These are phyloP conservation scores for Hirtodrosophila trivittata DNA, from an alignment of 2,888 invertebrate species.

Conservation along the genomic window DNA sequence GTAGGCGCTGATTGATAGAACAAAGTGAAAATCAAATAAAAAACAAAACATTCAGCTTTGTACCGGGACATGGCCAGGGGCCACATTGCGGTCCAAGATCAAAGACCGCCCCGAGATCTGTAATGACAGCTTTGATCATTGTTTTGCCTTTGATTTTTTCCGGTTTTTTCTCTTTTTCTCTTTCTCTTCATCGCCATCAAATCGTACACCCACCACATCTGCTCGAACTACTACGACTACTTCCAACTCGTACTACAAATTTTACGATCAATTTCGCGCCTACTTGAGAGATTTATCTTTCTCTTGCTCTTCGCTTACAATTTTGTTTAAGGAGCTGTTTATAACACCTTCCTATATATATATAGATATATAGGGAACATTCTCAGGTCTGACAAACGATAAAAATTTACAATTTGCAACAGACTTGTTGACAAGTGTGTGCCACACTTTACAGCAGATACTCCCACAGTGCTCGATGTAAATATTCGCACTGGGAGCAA, in stretches of 20 bases:
- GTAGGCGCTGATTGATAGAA: constrained; percentile 80
- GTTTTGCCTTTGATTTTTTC: constrained; percentile 80
- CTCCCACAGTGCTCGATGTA: no score
- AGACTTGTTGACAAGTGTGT: no score
- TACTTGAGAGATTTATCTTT: constrained; percentile 57
- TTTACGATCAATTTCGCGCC: constrained; percentile 75
- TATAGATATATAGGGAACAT: not conserved
- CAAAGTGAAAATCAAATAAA: constrained; percentile 80
- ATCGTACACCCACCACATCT: not conserved
- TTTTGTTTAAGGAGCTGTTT: constrained; percentile 22
- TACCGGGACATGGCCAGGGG: constrained; percentile 32
- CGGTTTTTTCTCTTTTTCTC: constrained; percentile 51
- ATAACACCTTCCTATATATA: constrained; percentile 23
- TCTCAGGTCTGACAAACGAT: constrained; percentile 11
- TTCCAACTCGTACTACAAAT: constrained; percentile 21
- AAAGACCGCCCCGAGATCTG: constrained; percentile 80
- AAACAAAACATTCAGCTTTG: constrained; percentile 74
- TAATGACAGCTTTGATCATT: constrained; percentile 80
- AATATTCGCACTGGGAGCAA: no score
- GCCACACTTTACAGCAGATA: no score
- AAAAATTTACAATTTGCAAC: not conserved
- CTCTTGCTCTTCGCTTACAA: constrained; percentile 26
- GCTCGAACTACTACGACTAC: not conserved
- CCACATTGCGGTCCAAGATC: constrained; percentile 76
- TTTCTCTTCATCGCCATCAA: not conserved